Percentiles rank a stretch among this genome's conserved stretches.
Evolutionary conservation across 2,797 vertebrate species (phyloP).

Genomic region (Acanthopagrus latus): DNA sequence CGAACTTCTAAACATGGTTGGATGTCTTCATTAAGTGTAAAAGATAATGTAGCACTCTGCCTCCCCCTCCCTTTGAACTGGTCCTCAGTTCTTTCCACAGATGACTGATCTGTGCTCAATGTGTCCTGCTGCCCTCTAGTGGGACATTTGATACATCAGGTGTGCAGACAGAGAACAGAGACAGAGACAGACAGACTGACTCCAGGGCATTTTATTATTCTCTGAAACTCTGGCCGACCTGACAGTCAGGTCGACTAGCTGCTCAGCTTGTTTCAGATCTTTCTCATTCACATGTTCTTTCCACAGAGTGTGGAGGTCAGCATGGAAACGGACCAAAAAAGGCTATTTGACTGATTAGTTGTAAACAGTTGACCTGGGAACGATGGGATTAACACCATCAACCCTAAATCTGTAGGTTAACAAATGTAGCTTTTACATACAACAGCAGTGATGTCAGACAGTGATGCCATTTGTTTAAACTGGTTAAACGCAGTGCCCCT

Average conservation of each 20-base stretch:
- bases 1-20: neutral
- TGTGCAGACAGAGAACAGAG: neutral
- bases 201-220: neutral
- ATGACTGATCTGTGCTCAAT: neutral
- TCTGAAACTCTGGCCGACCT: neutral
- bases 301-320: neutral
- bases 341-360: neutral
- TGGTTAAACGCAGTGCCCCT: neutral
- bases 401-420: neutral
- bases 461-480: neutral
- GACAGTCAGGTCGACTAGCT: neutral
- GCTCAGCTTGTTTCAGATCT: neutral
- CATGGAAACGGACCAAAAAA: neutral
- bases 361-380: neutral
- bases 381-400: neutral
- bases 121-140: constrained; percentile 71
- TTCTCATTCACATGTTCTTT: neutral
- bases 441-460: neutral
- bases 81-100: neutral
- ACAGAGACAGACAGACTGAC: neutral
- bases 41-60: neutral
- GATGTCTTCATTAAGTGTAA: neutral
- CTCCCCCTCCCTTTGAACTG: neutral
- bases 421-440: neutral
- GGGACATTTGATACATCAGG: neutral